Evolutionary conservation across 2,797 vertebrate species (phyloP).

Genomic region (Crocidura indochinensis): DNA sequence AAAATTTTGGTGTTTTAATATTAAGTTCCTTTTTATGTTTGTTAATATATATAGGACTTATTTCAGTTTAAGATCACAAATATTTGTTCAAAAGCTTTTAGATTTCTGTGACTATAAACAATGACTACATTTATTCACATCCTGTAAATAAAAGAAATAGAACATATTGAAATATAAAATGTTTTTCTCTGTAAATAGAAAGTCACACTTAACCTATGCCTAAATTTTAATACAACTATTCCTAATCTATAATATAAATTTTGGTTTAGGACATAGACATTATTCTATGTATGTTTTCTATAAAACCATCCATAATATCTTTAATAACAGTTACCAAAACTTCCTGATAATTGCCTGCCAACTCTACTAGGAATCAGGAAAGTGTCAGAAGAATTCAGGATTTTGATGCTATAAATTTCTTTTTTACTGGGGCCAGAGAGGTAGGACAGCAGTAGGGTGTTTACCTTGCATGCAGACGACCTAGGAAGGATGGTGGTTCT

Average conservation of each 20-base stretch:
- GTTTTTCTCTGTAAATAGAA: neutral
- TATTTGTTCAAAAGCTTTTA: constrained; percentile 53
- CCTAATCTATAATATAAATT: no score
- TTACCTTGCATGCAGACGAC: no score
- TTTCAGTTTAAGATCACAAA: constrained; percentile 38
- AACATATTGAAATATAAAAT: constrained; percentile 32
- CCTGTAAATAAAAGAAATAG: constrained; percentile 28
- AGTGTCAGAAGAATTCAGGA: neutral
- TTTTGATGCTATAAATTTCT: neutral
- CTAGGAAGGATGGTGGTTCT: no score
- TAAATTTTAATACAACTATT: neutral
- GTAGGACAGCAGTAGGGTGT: no score
- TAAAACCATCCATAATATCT: neutral
- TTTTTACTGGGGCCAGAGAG: no score
- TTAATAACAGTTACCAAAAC: neutral
- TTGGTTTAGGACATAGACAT: neutral
- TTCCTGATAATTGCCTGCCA: neutral
- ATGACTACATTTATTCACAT: neutral
- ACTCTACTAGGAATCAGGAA: neutral
- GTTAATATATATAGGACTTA: neutral
- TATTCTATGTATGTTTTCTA: neutral
- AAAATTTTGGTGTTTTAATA: constrained; percentile 35
- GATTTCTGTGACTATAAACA: neutral
- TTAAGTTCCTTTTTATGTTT: constrained; percentile 33
- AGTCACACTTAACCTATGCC: neutral